Evolutionary conservation across 2,888 invertebrate species (phyloP), one percentile per base, ranked within the genome.

Genomic region (Pseudoips prasinana): DNA sequence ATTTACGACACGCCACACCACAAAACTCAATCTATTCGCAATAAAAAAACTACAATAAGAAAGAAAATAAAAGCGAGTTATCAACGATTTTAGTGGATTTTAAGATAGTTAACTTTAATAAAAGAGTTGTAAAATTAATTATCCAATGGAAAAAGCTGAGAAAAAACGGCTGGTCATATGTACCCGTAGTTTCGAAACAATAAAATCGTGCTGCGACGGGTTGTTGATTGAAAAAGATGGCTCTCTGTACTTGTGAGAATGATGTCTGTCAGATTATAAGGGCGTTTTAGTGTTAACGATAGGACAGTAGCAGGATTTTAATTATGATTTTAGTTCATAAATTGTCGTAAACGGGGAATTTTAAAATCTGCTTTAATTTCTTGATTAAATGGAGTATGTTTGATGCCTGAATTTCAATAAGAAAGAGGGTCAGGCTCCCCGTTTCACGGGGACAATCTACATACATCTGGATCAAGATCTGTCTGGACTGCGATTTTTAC

Each of bases 171-270:
- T 41, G 34, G 36, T 19, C 38, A 29, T 38, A 34, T 56, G 36
- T 51, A 35, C 71, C 76, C 72, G 65, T 75, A 73, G 72, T 67
- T 67, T 58, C 73, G 77, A 86, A 87, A 87, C 85, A 86, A 86
- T 87, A 86, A 87, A 87, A 85, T 82, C 83, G 74, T 82, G 46
- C 39, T 52, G 70, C 67, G 70, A 73, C 71, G 73, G 70, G 37
- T 64, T 53, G 86, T 75, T 87, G 82, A 88, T 88, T 87, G 87
- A 84, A 81, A 86, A 85, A 82, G 78, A 88, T 88, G 83, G 73
- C 64, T 65, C 64, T 65, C 55, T 55, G 46, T 46, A 34, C 31
- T 40, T 49, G 85, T 86, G 87, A 78, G 87, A 87, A 82, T 72
- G 49, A n/a, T 59, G 55, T 52, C 62, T 61, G 59, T 57, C 72